Evolutionary conservation across 53 echinoderm and acorn worm genomes (phyloP), one percentile per base, ranked within the genome.

Genomic region (Antedon mediterranea): DNA sequence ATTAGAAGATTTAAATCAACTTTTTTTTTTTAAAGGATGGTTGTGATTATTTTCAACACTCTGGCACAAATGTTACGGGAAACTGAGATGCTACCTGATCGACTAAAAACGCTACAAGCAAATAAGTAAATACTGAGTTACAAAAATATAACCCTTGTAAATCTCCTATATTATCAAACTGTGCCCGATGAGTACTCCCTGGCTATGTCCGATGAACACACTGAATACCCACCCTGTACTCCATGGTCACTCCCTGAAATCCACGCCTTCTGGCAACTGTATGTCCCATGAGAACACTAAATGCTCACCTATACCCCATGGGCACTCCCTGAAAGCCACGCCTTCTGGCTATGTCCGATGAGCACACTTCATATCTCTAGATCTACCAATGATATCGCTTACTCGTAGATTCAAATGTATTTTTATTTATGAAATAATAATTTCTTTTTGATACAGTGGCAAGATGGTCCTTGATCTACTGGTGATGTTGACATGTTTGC

Each of bases 61-160:
- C 80, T 94, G 9, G 87, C 89, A 33, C 31, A 91, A 82, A 91
- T 94, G 95, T 84, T 94, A 42, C 83, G 91, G 33, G 95, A 91
- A 71, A 94, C 95, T 0, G 91, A 94, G 79, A 87, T 91, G 70
- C 72, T 91, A 0, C 81, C 91, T 7, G 89, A 77, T 28, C 76
- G 91, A 80, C 77, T 94, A 28, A 79, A 76, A 15, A 85, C 89
- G 34, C 85, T 94, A 34, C 85, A 79, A 77, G 86, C 91, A 73
- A 94, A 91, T 74, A 94, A 91, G 95, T 94, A 79, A 85, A 79
- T 82, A 37, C 4, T 6, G 4, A 6, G 4, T 37, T 37, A 6
- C 11, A 11, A 11, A 37, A 37, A 6, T 37, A 37, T 37, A 37
- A 6, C 11, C 11, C 37, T 11, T 6, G 37, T 37, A 37, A 4